Conservation (phyloP, 2,113 vertebrate genomes). For the Calyptomena viridis region DNA sequence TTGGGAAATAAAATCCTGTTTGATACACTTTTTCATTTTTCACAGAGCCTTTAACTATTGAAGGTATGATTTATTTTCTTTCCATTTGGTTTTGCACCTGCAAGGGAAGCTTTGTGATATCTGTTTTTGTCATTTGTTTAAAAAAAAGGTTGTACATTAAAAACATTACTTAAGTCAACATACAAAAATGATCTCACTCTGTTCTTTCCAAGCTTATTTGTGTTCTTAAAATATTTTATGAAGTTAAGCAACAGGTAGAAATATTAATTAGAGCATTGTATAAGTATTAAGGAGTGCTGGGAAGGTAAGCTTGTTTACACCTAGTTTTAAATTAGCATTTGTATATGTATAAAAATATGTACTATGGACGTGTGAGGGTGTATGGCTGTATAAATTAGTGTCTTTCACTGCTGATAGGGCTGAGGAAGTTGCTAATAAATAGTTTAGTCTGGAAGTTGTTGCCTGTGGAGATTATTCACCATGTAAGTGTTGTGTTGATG, state of each 20-base stretch:
- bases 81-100: neutral
- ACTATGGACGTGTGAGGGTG: neutral
- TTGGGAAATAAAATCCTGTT: neutral
- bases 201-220: neutral
- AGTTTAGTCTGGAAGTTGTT: neutral
- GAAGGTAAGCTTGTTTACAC: neutral
- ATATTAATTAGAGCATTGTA: neutral
- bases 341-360: neutral
- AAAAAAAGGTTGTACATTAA: neutral
- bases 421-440: neutral
- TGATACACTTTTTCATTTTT: neutral
- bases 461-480: neutral
- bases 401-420: neutral
- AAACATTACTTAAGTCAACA: neutral
- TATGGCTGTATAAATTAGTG: neutral
- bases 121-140: neutral
- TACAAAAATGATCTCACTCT: neutral
- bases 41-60: neutral
- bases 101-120: neutral
- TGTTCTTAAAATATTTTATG: neutral
- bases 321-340: neutral
- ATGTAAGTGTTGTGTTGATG: neutral
- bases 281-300: neutral
- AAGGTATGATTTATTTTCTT: neutral
- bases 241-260: neutral